These are phyloP conservation scores for Bombylius major DNA, from an alignment of 2,888 invertebrate species.

Conservation along the genomic window DNA sequence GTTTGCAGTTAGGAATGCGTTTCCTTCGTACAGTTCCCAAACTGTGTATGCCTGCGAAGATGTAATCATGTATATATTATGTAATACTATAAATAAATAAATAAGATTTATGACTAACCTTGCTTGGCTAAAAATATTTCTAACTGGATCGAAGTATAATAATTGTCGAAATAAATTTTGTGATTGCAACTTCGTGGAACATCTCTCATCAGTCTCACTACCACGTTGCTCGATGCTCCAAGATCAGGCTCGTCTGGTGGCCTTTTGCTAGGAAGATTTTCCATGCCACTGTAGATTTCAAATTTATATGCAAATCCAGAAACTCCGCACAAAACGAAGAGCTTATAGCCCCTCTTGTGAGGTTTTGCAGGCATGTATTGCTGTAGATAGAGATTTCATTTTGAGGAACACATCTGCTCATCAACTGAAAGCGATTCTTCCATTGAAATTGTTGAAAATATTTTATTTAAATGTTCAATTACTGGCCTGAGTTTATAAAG, in stretches of 20 bases:
- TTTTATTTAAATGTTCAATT: neutral
- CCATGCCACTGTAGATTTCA: constrained; percentile 10
- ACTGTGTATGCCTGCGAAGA: no score
- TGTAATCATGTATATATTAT: no score
- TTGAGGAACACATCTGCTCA: neutral
- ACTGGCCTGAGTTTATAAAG: neutral
- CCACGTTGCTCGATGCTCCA: neutral
- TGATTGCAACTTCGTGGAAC: constrained; percentile 1
- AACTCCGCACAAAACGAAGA: constrained; percentile 10
- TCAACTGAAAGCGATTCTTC: neutral
- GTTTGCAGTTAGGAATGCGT: no score
- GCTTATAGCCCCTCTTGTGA: constrained; percentile 14
- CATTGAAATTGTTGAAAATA: neutral
- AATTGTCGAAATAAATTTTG: neutral
- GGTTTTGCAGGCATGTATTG: constrained; percentile 6
- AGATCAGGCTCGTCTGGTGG: constrained; percentile 10
- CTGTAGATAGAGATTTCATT: neutral
- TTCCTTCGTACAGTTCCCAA: no score
- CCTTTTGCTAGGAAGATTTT: constrained; percentile 5
- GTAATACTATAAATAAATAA: no score
- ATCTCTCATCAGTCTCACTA: neutral
- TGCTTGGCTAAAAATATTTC: neutral
- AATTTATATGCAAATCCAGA: constrained; percentile 13
- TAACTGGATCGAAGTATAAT: neutral
- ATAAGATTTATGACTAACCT: neutral